Conservation (phyloP, 1,140 invertebrate genomes). For the Euura lappo region DNA sequence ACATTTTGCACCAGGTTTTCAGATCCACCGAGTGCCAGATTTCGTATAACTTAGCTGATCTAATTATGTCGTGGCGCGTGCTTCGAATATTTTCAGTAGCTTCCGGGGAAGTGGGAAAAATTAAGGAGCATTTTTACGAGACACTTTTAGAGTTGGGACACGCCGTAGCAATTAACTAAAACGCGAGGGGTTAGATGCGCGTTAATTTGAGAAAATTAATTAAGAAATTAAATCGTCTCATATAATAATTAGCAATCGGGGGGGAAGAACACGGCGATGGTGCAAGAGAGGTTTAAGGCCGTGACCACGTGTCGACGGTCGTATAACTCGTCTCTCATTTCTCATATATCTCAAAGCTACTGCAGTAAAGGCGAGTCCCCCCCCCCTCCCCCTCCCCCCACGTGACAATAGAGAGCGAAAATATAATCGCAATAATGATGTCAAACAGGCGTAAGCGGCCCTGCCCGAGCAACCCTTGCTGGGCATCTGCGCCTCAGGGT, state of each 20-base stretch:
- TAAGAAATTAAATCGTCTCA: conserved; percentile 38
- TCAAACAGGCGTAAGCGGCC: conserved; percentile 41
- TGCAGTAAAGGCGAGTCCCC: not conserved
- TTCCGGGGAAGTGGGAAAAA: conserved; percentile 19
- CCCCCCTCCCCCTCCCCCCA: conserved; percentile 2
- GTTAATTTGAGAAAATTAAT: conserved; percentile 55
- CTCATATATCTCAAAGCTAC: not conserved
- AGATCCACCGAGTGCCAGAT: not conserved
- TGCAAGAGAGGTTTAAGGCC: not conserved
- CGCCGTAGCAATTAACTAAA: conserved; percentile 41
- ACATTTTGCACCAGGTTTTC: not conserved
- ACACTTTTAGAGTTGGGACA: conserved; percentile 36
- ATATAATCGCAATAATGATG: conserved; percentile 50
- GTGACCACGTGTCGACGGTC: not conserved
- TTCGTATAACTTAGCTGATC: not conserved
- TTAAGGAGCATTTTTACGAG: conserved; percentile 36
- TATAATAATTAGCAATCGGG: not conserved
- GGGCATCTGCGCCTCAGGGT: conserved; percentile 38
- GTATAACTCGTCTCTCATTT: not conserved
- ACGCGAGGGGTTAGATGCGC: conserved; percentile 15
- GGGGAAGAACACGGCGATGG: not conserved
- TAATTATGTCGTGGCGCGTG: conserved; percentile 16
- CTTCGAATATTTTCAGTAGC: conserved; percentile 19
- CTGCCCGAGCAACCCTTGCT: conserved; percentile 37
- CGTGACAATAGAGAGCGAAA: not conserved